A percentile compares a stretch with the other conserved stretches of the same genome.
Evolutionary conservation across 2,113 vertebrate species (phyloP).

Genomic region (Vidua chalybeata): DNA sequence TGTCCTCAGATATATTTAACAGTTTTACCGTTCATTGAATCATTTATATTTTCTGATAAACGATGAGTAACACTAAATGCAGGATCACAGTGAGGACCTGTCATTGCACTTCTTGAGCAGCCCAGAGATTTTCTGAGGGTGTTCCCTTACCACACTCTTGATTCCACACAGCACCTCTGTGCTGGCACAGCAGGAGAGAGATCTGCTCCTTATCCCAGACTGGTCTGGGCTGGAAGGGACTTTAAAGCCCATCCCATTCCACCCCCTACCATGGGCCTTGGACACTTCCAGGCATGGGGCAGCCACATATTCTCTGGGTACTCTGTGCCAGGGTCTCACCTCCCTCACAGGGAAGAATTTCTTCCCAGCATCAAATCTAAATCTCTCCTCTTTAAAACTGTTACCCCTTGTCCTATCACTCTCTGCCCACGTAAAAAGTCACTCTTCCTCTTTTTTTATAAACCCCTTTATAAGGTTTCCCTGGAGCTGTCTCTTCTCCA

Average conservation of each 20-base stretch:
- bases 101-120: not conserved
- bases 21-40: not conserved
- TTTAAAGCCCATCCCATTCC: not conserved
- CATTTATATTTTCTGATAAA: not conserved
- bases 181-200: not conserved
- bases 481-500: not conserved
- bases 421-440: not conserved
- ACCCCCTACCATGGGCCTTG: not conserved
- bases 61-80: not conserved
- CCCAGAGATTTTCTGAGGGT: not conserved
- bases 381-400: not conserved
- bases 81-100: not conserved
- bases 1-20: not conserved
- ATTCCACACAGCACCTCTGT: not conserved
- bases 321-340: rapidly evolving
- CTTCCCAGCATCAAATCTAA: not conserved
- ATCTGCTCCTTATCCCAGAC: not conserved
- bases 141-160: not conserved
- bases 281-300: not conserved
- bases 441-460: not conserved
- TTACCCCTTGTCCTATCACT: not conserved
- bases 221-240: not conserved
- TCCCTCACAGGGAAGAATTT: not conserved
- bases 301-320: not conserved
- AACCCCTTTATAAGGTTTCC: not conserved